Conservation (phyloP, 2,797 vertebrate species). For the Gymnodraco acuticeps region DNA sequence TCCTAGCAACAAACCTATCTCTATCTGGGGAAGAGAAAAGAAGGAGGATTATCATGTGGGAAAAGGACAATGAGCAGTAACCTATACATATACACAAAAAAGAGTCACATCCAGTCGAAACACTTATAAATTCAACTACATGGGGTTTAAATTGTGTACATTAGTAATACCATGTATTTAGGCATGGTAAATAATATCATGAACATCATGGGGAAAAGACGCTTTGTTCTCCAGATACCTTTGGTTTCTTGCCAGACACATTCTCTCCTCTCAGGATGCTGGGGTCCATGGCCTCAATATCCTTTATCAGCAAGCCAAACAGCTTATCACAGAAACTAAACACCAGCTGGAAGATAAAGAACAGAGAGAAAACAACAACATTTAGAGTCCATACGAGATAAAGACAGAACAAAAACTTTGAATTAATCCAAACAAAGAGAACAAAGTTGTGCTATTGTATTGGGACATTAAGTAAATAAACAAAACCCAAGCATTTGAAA, state of each 20-base stretch:
- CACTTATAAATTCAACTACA: background rate
- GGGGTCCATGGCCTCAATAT: conserved; percentile 95
- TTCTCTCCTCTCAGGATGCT: conserved; percentile 91
- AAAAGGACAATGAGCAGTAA: background rate
- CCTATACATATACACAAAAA: background rate
- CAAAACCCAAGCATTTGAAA: background rate
- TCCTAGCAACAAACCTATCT: conserved; percentile 90
- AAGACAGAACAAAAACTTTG: background rate
- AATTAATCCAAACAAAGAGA: background rate
- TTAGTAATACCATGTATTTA: background rate
- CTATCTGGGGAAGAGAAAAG: conserved; percentile 80
- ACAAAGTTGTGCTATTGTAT: accelerated
- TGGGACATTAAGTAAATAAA: background rate
- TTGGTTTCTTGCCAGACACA: conserved; percentile 86
- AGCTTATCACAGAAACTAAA: conserved; percentile 93
- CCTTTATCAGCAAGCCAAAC: conserved; percentile 91
- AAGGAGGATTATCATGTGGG: background rate
- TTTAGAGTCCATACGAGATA: too few relatives aligned
- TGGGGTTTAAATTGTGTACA: background rate
- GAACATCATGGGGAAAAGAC: background rate
- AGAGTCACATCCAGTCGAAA: background rate
- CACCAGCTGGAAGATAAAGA: conserved; percentile 83
- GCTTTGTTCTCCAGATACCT: conserved; percentile 80
- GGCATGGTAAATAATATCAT: background rate
- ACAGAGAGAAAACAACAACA: too few relatives aligned